Evolutionary conservation across 2,797 vertebrate genomes (phyloP).

Genomic region (Avahi laniger): DNA sequence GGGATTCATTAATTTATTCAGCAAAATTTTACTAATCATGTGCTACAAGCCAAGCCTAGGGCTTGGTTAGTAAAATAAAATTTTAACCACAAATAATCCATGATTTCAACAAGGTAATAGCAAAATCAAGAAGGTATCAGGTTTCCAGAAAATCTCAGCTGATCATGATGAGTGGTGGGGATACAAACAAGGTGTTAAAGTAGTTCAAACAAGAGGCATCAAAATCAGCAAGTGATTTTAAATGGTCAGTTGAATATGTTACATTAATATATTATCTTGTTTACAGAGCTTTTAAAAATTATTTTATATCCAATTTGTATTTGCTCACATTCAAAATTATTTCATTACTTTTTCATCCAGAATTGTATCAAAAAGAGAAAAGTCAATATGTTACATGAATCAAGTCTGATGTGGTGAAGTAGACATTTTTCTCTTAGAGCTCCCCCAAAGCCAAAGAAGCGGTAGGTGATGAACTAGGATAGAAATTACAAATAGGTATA

Average conservation of each 20-base stretch:
- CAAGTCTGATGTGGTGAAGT: background rate
- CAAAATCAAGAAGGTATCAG: background rate
- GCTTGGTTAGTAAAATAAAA: background rate
- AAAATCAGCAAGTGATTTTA: background rate
- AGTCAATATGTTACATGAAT: background rate
- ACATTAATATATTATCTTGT: background rate
- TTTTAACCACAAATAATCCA: background rate
- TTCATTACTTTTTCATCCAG: background rate
- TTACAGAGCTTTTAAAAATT: background rate
- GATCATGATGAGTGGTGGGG: background rate
- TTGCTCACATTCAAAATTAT: background rate
- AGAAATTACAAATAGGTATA: background rate
- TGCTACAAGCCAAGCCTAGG: background rate
- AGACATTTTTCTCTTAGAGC: background rate
- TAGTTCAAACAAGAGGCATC: background rate
- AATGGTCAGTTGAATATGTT: background rate
- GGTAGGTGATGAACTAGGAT: background rate
- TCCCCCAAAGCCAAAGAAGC: background rate
- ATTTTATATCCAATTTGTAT: background rate
- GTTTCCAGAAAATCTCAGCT: background rate
- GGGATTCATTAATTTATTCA: background rate
- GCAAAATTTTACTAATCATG: background rate
- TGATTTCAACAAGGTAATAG: background rate
- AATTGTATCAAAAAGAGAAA: background rate
- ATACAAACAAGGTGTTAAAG: background rate